Evolutionary conservation across 92 coral and sea anemone species (phyloP).

Genomic region (Palythoa grandis): DNA sequence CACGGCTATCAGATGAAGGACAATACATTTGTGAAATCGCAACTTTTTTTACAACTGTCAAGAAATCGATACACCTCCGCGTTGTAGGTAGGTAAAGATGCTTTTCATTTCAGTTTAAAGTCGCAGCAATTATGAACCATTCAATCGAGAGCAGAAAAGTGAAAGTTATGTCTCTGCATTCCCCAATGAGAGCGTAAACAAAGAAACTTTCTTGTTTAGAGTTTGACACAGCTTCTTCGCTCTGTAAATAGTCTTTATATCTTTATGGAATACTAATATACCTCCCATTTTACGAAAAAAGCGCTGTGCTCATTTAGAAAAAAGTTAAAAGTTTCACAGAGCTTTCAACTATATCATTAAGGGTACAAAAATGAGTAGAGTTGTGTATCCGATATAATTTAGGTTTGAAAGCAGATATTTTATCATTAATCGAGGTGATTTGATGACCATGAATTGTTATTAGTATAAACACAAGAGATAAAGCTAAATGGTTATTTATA

Average conservation of each 20-base stretch:
- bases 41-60: slow-evolving; percentile 50
- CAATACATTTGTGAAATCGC: slow-evolving; percentile 74
- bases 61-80: slow-evolving; percentile 56
- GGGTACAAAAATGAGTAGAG: not conserved
- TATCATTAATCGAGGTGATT: slow-evolving; percentile 40
- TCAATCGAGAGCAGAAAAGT: slow-evolving; percentile 14
- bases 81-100: slow-evolving; percentile 77
- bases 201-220: slow-evolving; percentile 41
- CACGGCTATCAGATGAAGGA: slow-evolving; percentile 74
- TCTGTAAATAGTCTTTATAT: slow-evolving; percentile 38
- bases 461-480: slow-evolving; percentile 36
- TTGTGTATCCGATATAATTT: slow-evolving; percentile 9
- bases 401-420: slow-evolving; percentile 43
- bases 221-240: slow-evolving; percentile 49
- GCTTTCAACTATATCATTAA: not conserved
- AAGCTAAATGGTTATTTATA: slow-evolving; percentile 36
- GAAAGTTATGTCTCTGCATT: not conserved
- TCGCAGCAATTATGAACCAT: not conserved
- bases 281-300: not conserved
- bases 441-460: slow-evolving; percentile 44
- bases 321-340: not conserved
- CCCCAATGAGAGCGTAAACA: slow-evolving; percentile 31
- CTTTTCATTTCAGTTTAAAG: slow-evolving; percentile 2
- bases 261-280: slow-evolving; percentile 34
- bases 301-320: not conserved